phyloP scores from a whole-genome alignment of 2,113 vertebrate species.

The Oryzias melastigma region DNA sequence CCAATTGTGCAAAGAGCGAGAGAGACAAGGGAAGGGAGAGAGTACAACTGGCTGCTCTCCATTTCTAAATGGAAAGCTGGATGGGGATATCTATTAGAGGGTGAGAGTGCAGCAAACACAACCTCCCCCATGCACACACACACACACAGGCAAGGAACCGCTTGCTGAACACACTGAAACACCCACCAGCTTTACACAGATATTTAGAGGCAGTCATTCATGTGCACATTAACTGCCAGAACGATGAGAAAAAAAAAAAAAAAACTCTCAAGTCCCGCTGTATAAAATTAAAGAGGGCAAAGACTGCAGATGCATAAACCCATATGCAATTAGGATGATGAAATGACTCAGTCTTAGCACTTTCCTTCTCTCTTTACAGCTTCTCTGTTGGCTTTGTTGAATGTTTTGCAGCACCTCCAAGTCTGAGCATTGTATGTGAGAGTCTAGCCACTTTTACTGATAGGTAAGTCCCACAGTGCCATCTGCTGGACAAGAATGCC shows the following conservation, averaged over 20 bases:
- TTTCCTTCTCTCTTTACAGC: conserved; percentile 11
- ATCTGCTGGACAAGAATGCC: conserved; percentile 61
- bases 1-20: conserved; percentile 58
- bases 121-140: conserved; percentile 2
- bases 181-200: conserved; percentile 5
- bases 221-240: conserved; percentile 16
- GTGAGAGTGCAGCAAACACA: conserved; percentile 50
- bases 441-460: background rate
- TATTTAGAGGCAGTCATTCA: conserved; percentile 18
- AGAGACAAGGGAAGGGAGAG: conserved; percentile 20
- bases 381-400: conserved; percentile 27
- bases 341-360: conserved; percentile 44
- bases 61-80: conserved; percentile 66
- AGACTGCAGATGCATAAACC: conserved; percentile 41
- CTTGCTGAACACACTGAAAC: conserved; percentile 16
- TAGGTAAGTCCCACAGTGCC: conserved; percentile 67
- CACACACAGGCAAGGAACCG: conserved; percentile 5
- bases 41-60: conserved; percentile 62
- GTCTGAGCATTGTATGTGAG: conserved; percentile 4
- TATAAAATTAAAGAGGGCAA: conserved; percentile 37
- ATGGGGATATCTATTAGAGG: conserved; percentile 62
- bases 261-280: conserved; percentile 17
- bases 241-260: conserved; percentile 1
- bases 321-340: conserved; percentile 53
- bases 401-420: conserved; percentile 19